Evolutionary conservation across 2,888 invertebrate species (phyloP), one percentile per base, ranked within the genome.

Genomic region (Ectemnius cavifrons): DNA sequence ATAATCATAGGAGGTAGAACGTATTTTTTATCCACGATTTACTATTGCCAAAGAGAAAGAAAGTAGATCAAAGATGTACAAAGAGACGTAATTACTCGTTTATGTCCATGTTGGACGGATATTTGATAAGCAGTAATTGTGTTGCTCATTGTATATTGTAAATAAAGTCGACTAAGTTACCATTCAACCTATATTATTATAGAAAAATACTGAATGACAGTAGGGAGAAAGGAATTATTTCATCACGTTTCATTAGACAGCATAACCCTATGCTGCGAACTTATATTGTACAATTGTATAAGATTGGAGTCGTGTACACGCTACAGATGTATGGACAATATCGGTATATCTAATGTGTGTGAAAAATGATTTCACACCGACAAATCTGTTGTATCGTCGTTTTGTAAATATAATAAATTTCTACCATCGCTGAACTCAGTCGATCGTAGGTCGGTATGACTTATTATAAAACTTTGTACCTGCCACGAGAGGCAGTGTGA

Each of bases 401-500:
- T 71, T 71, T 83, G 62, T 81, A 82, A 75, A 71, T 81, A 79
- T 79, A 84, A 81, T 85, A 80, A 82, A 82, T 75, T 73, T 80
- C 74, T 82, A 83, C 73, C 71, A 79, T 57, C 74, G 20, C 23
- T 61, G 45, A 61, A 46, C 18, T 64, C 46, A 23, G 16, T 60
- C 20, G 57, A 45, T 58, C 8, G 20, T 45, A 59, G 57, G 16
- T 60, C 66, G 47, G 14, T 61, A 16, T 23, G 11, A 23, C 56
- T 16, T 79, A 98, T 91, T 94, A 98, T 84, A 98, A 92, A 89
- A 98, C 98, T 93, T 98, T 98, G 92, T 98, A 98, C 91, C 98
- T 94, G 77, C 97, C 96, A 91, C 97, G 97, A 90, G 97, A 97
- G 81, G 96, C 95, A 82, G 96, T 95, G 87, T 97, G 97, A 5